Evolutionary conservation across 1,140 invertebrate genomes (phyloP), one percentile per base, ranked within the genome.

Genomic region (Dolichoris vasculosae): DNA sequence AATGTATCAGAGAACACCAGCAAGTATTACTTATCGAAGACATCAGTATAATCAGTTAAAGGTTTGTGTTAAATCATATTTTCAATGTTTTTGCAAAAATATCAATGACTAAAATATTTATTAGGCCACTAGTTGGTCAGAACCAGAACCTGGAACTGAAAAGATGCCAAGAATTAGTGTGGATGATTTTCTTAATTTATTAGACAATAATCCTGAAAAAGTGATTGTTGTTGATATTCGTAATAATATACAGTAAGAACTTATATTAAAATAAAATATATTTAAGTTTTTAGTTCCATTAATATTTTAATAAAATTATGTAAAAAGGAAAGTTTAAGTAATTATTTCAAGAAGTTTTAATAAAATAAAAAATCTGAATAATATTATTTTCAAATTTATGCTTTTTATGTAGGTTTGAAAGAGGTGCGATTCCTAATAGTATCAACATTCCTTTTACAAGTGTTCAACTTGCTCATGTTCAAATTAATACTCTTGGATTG

Each of bases 401-500:
- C 59, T 86, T 30, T 86, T 85, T 88, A 91, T 90, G 82, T 88
- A 97, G 96, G 88, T 97, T 95, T 91, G 95, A 95, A 85, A 95
- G 96, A 89, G 96, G 96, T 71, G 95, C 96, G 87, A 94, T 98
- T 69, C 94, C 95, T 32, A 95, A 95, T 17, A 98, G 97, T 92
- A 95, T 98, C 51, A 98, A 98, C 91, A 96, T 98, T 90, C 97
- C 97, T 23, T 97, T 97, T 91, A 95, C 95, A 64, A 96, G 95
- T 64, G 96, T 97, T 9, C 96, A 94, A 91, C 95, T 95, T 89
- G 96, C 94, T 38, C 95, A 96, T 87, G 93, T 94, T 91, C 92
- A 95, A 88, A 89, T 96, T 63, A 93, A 96, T 89, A 93, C 94
- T 20, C 91, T 97, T 0, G 95, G 95, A 30, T 93, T 95, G 3